Evolutionary conservation across 2,888 invertebrate genomes (phyloP), one percentile per base, ranked within the genome.

Genomic region (Parasteatoda lunata): DNA sequence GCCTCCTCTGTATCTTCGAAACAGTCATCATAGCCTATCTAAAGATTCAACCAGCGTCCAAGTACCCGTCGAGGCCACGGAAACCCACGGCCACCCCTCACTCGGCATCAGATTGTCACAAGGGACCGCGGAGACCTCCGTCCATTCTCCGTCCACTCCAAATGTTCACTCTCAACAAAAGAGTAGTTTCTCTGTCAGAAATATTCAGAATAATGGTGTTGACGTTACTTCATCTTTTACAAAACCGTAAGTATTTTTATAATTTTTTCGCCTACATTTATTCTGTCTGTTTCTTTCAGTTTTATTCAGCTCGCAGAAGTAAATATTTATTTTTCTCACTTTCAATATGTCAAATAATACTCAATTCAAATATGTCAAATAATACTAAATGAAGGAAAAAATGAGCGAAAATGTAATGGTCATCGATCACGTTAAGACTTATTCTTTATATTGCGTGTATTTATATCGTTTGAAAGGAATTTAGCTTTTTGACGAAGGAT

Each of bases 161-260:
- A 5, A 8, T 9, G 69, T 69, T 4, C 51, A 9, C 13, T 54
- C 48, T 0, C 82, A 75, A 48, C 65, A 68, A 30, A 68, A 81
- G 69, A 64, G 54, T 15, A 13, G 13, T 48, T 83, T 65, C 66
- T 4, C 64, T 9, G 59, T 69, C 64, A 51, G 77, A 11, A 65
- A 59, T 68, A 47, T 15, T 5, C 64, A 77, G 8, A 77, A 51
- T 49, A 71, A 54, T 30, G 48, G 59, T 9, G 13, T 48, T 6
- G 81, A 81, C n/a, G 77, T 87, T 73, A 73, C 65, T 30, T 77
- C 86, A n/a, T 77, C 86, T 45, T 87, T 82, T 64, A 78, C 59
- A n/a, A 87, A 87, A 64, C 86, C 86, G 86, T 87, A 51, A 87
- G 86, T 85, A 48, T 11, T 11, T 65, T 13, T 30, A 5, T n/a